A percentile compares a stretch with the other conserved stretches of the same genome.
phyloP scores from a whole-genome alignment of 2,113 vertebrate genomes.

The Boulengeromyrus knoepffleri region DNA sequence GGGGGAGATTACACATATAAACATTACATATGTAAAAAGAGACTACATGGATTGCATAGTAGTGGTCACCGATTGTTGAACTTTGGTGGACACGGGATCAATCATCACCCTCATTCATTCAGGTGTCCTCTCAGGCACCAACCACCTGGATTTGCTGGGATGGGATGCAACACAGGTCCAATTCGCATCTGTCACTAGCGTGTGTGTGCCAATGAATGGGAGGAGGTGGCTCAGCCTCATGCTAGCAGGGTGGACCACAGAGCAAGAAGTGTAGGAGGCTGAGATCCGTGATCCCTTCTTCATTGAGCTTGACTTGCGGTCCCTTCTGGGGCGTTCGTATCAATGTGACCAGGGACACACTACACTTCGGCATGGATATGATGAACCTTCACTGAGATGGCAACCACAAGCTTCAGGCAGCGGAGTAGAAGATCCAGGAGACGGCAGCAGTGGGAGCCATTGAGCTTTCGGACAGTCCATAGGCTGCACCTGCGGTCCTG shows the following conservation, averaged over 20 bases:
- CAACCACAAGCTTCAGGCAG: not conserved
- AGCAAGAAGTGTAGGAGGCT: not conserved
- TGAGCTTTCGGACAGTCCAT: not conserved
- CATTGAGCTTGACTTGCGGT: not conserved
- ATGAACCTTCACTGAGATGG: not conserved
- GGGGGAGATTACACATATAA: too few relatives aligned
- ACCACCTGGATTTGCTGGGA: not conserved
- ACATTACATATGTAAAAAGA: not conserved
- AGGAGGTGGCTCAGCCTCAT: not conserved
- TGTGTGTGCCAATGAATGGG: not conserved
- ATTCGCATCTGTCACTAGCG: not conserved
- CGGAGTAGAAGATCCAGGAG: not conserved
- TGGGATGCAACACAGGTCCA: not conserved
- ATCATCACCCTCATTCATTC: not conserved
- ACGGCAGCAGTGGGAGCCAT: not conserved
- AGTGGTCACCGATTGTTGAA: not conserved
- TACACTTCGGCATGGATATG: not conserved
- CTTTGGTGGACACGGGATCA: not conserved
- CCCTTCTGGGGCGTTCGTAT: not conserved
- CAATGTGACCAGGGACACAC: not conserved
- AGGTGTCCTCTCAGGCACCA: not conserved
- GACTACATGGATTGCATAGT: not conserved
- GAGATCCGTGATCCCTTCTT: not conserved
- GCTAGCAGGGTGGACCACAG: not conserved
- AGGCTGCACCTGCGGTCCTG: not conserved